Evolutionary conservation across 1,140 invertebrate genomes (phyloP).

Genomic region (Rhynchophorus ferrugineus): DNA sequence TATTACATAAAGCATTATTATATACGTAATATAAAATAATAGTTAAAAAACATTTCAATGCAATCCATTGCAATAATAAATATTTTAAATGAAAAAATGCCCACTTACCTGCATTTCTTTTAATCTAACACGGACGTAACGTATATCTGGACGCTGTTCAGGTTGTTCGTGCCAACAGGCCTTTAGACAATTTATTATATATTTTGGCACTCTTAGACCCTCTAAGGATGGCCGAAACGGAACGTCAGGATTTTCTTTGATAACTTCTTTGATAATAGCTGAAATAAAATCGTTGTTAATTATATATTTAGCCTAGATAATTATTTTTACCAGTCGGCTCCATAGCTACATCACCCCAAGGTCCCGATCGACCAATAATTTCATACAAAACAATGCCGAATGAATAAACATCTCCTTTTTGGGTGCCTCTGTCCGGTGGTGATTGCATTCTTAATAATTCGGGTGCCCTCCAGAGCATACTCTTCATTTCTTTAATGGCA

Average conservation of each 20-base stretch:
- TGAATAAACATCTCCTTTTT: constrained; percentile 66
- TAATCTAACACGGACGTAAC: constrained; percentile 58
- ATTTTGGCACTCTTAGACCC: constrained; percentile 50
- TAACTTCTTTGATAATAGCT: constrained; percentile 80
- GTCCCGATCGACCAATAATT: constrained; percentile 58
- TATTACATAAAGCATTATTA: no score
- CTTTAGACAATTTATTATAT: constrained; percentile 60
- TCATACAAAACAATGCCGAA: constrained; percentile 67
- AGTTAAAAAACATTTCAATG: no score
- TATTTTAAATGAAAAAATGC: no score
- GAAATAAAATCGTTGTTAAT: constrained; percentile 5
- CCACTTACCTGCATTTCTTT: constrained; percentile 63
- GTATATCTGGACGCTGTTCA: constrained; percentile 60
- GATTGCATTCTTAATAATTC: constrained; percentile 54
- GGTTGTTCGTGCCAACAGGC: constrained; percentile 72
- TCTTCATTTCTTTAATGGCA: constrained; percentile 40
- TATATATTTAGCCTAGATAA: neutral
- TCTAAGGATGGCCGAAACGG: constrained; percentile 51
- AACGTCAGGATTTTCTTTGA: constrained; percentile 47
- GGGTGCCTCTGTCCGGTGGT: constrained; percentile 51
- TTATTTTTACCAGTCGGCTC: constrained; percentile 48
- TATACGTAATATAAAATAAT: no score
- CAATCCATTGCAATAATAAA: no score
- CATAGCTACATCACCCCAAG: constrained; percentile 58
- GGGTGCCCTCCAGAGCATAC: constrained; percentile 59